phyloP scores from a whole-genome alignment of 2,113 vertebrate genomes.

The Tachysurus fulvidraco region DNA sequence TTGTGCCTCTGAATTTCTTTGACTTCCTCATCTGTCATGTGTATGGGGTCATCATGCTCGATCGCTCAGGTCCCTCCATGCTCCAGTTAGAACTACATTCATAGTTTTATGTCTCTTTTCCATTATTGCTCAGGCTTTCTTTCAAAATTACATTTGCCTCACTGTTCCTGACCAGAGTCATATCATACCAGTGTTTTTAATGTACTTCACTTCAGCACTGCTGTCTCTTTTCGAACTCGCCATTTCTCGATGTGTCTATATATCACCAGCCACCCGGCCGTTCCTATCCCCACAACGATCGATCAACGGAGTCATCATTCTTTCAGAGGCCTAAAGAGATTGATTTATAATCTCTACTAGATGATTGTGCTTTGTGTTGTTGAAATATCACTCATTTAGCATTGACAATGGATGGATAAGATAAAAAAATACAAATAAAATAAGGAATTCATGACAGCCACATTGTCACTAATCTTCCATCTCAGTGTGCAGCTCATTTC shows the following conservation, averaged over 20 bases:
- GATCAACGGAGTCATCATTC: not conserved
- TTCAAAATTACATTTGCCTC: conserved; percentile 18
- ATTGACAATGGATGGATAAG: not conserved
- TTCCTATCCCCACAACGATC: not conserved
- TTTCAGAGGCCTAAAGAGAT: not conserved
- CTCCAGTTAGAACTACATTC: not conserved
- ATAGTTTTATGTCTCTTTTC: not conserved
- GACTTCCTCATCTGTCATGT: conserved; percentile 9
- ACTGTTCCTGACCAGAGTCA: not conserved
- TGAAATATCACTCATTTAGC: not conserved
- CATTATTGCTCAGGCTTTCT: not conserved
- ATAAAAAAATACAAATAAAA: not conserved
- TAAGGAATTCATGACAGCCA: not conserved
- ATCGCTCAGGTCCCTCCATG: not conserved
- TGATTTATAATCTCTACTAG: not conserved
- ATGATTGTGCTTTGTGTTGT: not conserved
- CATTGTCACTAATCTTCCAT: not conserved
- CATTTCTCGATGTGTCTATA: not conserved
- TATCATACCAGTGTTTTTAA: not conserved
- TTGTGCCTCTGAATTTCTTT: conserved; percentile 21
- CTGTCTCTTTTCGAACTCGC: not conserved
- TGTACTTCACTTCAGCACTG: conserved; percentile 1
- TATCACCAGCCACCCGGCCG: not conserved
- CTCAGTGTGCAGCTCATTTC: not conserved
- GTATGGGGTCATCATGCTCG: not conserved